These are phyloP conservation scores for Drosophila subpulchrella DNA, from an alignment of 1,140 invertebrate genomes.

Conservation along the genomic window DNA sequence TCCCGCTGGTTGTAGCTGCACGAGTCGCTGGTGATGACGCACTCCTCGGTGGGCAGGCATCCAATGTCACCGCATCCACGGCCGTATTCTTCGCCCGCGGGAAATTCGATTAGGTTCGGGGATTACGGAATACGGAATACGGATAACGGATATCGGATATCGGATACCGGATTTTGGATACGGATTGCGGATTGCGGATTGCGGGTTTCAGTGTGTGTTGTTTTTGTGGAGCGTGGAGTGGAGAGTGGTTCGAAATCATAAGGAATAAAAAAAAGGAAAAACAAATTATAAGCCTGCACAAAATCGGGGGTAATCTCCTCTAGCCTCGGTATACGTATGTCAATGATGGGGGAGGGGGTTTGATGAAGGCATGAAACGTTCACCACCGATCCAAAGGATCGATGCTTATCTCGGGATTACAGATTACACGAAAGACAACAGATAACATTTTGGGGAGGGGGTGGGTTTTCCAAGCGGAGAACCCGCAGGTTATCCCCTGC, in stretches of 20 bases:
- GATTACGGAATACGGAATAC: not conserved
- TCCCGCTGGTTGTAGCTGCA: constrained; percentile 86
- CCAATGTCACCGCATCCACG: constrained; percentile 91
- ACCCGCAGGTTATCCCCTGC: too few relatives aligned
- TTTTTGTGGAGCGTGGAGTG: not conserved
- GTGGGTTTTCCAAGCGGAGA: not conserved
- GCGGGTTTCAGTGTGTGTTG: constrained; percentile 9
- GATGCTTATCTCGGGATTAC: constrained; percentile 9
- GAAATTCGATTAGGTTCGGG: not conserved
- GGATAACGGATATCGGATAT: constrained; percentile 7
- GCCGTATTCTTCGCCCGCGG: constrained; percentile 88
- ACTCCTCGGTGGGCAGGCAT: constrained; percentile 89
- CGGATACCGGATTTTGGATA: not conserved
- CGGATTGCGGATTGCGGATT: constrained; percentile 3
- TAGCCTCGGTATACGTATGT: constrained; percentile 17
- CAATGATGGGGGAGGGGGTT: constrained; percentile 48
- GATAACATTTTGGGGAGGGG: not conserved
- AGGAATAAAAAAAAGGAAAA: constrained; percentile 22
- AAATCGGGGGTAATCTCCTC: constrained; percentile 4
- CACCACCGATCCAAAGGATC: constrained; percentile 13
- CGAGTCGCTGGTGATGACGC: constrained; percentile 90
- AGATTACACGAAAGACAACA: not conserved
- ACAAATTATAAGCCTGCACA: constrained; percentile 32
- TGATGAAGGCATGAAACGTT: constrained; percentile 52
- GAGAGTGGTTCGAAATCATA: constrained; percentile 26